phyloP scores from a whole-genome alignment of 2,888 invertebrate species.

The Mystacides longicornis region DNA sequence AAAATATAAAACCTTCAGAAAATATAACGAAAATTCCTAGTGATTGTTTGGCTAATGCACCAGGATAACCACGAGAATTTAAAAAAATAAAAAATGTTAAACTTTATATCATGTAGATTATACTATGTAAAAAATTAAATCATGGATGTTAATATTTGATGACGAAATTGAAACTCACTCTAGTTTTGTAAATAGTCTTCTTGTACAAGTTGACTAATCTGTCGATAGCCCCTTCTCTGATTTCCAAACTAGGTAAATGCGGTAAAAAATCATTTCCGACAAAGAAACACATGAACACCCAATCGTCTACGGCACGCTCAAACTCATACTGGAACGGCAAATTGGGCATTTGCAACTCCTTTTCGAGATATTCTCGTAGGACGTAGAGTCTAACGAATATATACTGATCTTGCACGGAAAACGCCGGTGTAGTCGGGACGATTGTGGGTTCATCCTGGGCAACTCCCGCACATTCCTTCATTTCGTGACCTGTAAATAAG shows the following conservation, averaged over 20 bases:
- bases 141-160: no score
- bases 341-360: slow-evolving; percentile 83
- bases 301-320: slow-evolving; percentile 93
- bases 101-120: no score
- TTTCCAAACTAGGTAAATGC: slow-evolving; percentile 95
- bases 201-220: slow-evolving; percentile 89
- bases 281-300: slow-evolving; percentile 99
- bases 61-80: no score
- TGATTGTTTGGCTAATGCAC: no score
- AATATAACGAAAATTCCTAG: no score
- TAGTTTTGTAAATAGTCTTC: slow-evolving; percentile 88
- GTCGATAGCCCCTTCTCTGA: slow-evolving; percentile 95
- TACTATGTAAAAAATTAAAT: no score
- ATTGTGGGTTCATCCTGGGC: slow-evolving; percentile 52
- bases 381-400: slow-evolving; percentile 92
- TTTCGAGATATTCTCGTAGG: slow-evolving; percentile 86
- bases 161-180: no score
- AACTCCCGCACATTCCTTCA: slow-evolving; percentile 85
- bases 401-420: slow-evolving; percentile 73
- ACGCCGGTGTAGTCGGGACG: slow-evolving; percentile 50
- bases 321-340: slow-evolving; percentile 92
- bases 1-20: no score
- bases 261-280: slow-evolving; percentile 99
- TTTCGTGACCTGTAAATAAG: slow-evolving; percentile 69
- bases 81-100: no score